Evolutionary conservation across 2,888 invertebrate species (phyloP).

Genomic region (Aplocera efformata): DNA sequence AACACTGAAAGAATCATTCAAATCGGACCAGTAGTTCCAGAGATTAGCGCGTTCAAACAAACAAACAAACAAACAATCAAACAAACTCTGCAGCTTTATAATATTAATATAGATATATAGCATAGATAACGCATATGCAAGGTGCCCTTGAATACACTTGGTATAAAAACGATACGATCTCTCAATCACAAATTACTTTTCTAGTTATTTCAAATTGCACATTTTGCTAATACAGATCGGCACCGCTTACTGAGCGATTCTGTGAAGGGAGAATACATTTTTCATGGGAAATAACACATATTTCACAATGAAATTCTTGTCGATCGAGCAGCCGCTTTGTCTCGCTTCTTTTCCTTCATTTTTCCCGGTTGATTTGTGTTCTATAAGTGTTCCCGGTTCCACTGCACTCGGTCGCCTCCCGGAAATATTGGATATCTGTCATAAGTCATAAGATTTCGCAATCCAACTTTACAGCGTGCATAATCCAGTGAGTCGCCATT

Average conservation of each 20-base stretch:
- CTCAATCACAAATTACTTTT: too few species aligned
- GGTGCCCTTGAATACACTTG: too few species aligned
- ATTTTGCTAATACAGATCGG: slow-evolving; percentile 22
- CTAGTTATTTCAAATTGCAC: background rate
- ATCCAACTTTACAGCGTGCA: slow-evolving; percentile 55
- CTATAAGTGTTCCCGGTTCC: slow-evolving; percentile 51
- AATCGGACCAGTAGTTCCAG: too few species aligned
- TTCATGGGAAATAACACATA: slow-evolving; percentile 67
- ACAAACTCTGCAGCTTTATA: too few species aligned
- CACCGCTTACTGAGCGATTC: slow-evolving; percentile 45
- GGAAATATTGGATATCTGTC: slow-evolving; percentile 71
- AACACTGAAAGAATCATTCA: too few species aligned
- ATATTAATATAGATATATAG: too few species aligned
- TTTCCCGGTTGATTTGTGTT: slow-evolving; percentile 66
- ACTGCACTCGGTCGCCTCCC: slow-evolving; percentile 52
- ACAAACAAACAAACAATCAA: too few species aligned
- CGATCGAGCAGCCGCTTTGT: slow-evolving; percentile 64
- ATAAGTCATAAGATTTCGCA: slow-evolving; percentile 64
- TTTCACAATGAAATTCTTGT: slow-evolving; percentile 67
- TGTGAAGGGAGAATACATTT: slow-evolving; percentile 58
- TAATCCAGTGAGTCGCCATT: slow-evolving; percentile 37
- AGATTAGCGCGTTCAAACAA: too few species aligned
- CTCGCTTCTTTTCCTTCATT: slow-evolving; percentile 56
- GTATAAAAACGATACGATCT: too few species aligned
- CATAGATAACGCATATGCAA: too few species aligned